Percentiles rank a stretch among this genome's conserved stretches.
Conservation (phyloP, 2,113 vertebrate genomes). For the Erythrolamprus reginae region DNA sequence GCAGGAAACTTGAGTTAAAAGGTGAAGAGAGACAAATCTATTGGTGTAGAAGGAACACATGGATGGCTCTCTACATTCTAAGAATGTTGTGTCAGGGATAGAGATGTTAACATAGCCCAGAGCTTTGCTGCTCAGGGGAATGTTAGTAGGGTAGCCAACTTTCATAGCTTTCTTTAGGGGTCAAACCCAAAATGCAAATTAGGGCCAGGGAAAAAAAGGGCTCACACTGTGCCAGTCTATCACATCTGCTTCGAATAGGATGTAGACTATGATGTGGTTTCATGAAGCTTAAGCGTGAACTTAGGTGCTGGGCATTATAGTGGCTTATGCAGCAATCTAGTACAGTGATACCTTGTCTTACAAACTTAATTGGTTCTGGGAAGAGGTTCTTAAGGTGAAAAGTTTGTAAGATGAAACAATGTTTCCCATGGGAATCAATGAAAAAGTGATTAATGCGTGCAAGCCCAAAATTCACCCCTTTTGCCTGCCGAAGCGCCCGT, state of each 20-base stretch:
- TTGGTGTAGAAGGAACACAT: not conserved
- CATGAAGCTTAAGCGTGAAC: not conserved
- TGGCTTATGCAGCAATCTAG: not conserved
- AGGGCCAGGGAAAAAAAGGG: not conserved
- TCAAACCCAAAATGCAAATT: not conserved
- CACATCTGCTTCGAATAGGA: not conserved
- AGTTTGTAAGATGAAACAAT: too few species aligned
- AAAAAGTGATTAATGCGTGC: too few species aligned
- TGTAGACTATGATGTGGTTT: not conserved
- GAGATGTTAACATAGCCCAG: not conserved
- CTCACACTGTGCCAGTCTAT: not conserved
- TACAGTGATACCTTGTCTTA: too few species aligned
- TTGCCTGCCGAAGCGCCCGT: too few species aligned
- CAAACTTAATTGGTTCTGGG: too few species aligned
- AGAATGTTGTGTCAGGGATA: not conserved
- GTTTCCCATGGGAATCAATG: too few species aligned
- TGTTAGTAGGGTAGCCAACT: not conserved
- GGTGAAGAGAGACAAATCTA: not conserved
- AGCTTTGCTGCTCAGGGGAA: not conserved
- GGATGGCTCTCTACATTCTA: not conserved
- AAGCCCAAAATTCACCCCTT: too few species aligned
- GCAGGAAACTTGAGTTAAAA: not conserved
- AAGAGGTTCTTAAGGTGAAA: too few species aligned
- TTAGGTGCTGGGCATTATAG: not conserved
- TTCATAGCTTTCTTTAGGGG: not conserved